Evolutionary conservation across 2,888 invertebrate species (phyloP).

Genomic region (Pachydiplax longipennis): DNA sequence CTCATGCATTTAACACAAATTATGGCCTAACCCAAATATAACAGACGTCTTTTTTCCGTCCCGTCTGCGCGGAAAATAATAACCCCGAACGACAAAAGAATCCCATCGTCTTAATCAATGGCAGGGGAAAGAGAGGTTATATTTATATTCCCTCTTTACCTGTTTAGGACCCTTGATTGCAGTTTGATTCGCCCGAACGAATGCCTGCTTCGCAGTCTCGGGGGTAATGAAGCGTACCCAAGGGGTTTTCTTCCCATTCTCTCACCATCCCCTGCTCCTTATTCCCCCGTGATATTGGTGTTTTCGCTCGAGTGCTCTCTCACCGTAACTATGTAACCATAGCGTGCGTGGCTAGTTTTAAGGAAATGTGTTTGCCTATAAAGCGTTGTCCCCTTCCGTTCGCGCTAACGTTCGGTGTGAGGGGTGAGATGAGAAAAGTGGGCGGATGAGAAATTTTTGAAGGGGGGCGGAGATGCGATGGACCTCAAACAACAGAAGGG

Average conservation of each 20-base stretch:
- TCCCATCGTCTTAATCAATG: slow-evolving; percentile 18
- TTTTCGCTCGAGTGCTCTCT: slow-evolving; percentile 22
- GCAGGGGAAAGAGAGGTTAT: not conserved
- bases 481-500: not conserved
- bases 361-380: not conserved
- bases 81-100: not conserved
- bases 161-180: slow-evolving; percentile 20
- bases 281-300: not conserved
- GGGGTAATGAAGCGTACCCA: slow-evolving; percentile 32
- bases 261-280: not conserved
- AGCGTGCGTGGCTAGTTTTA: not conserved
- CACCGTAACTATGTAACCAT: slow-evolving; percentile 4
- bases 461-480: not conserved
- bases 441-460: not conserved
- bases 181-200: slow-evolving; percentile 24
- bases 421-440: not conserved
- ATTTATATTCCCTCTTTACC: not conserved
- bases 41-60: not conserved
- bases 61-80: not conserved
- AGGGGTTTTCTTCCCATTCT: not conserved
- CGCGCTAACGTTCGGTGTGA: not conserved
- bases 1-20: not conserved
- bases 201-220: slow-evolving; percentile 16
- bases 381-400: not conserved
- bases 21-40: not conserved